Evolutionary conservation across 2,888 invertebrate genomes (phyloP), one percentile per base, ranked within the genome.

Genomic region (Xiphydria camelus): DNA sequence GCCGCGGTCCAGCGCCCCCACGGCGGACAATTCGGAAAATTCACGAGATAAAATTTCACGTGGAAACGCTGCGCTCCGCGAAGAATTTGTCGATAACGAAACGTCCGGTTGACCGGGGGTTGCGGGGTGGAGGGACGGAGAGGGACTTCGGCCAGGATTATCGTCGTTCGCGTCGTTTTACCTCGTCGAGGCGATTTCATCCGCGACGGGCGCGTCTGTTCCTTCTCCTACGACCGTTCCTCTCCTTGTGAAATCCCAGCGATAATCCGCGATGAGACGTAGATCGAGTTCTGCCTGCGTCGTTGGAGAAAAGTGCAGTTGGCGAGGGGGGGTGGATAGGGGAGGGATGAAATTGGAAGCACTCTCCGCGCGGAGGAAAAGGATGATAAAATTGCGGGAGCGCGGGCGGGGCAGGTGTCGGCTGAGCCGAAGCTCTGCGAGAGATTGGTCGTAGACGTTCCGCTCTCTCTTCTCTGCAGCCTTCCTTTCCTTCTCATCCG

Each of bases 231-330:
- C n/a, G n/a, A n/a, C n/a, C n/a, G n/a, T n/a, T 49, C 23, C 43
- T 49, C 52, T 56, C 51, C 49, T 56, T 55, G 60, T 61, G 61
- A 70, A 70, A 70, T 69, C 73, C 70, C 67, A n/a, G n/a, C n/a
- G 67, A 70, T 73, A 73, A 73, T 73, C 73, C 69, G 57, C 66
- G 68, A 65, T 73, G 72, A 72, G 70, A 71, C 68, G 70, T 66
- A 70, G 72, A 73, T 73, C 71, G 70, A 72, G 71, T 71, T 67
- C 58, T 50, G 47, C 41, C 45, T 20, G 29, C 52, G n/a, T n/a
- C n/a, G 47, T 21, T 43, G 49, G 45, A 53, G 44, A 44, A 50
- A 44, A 47, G 47, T 45, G 54, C 36, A 49, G 53, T 51, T 49
- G 53, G 57, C 51, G 42, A 53, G 47, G 47, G 45, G 49, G n/a